Base-by-base conservation (phyloP, 1,140 invertebrate genomes). In the Cyrtorhinus lividipennis region DNA sequence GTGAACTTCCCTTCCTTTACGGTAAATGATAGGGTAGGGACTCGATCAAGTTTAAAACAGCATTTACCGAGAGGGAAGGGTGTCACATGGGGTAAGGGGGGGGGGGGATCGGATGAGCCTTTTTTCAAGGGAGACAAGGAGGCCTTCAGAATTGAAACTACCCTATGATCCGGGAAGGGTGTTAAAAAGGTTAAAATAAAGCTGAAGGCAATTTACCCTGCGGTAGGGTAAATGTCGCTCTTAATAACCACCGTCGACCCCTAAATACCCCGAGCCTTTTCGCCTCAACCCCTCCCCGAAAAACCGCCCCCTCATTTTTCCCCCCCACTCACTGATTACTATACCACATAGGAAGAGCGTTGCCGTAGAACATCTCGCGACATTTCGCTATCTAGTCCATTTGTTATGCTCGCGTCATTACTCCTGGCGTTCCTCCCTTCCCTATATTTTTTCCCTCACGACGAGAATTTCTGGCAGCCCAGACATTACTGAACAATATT, bases 131-230 rank as follows among this genome's bases (percentile, higher is more conserved):
- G 15, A 38, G 15, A 38, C 5, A 20, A 53, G 18, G 48, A 53
- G 20, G 48, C 23, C 20, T 24, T 59, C 27, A 22, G 27, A 64
- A 64, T 64, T 64, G 63, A 64, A 64, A 64, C 25, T 45, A 61
- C 59, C 59, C 59, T 56, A n/a, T 62, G 57, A 53, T 64, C 63
- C 56, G 60, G 12, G 58, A 62, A 57, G 64, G 64, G 64, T 65
- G 64, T 65, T 65, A 62, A 65, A 53, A 65, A 65, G 64, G 64
- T 65, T 65, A 65, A 65, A 65, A 65, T 65, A 65, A 65, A 65
- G 64, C 48, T 53, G 48, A 53, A 20, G 48, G 48, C 48, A 53
- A 53, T 53, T 53, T 53, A 22, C 10, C 10, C 48, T 53, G 48
- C 48, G 48, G 58, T 45, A 25, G 1, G 15, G 25, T 24, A 44